A percentile compares a stretch with the other conserved stretches of the same genome.
phyloP scores from a whole-genome alignment of 2,888 invertebrate genomes.

The Lepetodrilus schrolli region DNA sequence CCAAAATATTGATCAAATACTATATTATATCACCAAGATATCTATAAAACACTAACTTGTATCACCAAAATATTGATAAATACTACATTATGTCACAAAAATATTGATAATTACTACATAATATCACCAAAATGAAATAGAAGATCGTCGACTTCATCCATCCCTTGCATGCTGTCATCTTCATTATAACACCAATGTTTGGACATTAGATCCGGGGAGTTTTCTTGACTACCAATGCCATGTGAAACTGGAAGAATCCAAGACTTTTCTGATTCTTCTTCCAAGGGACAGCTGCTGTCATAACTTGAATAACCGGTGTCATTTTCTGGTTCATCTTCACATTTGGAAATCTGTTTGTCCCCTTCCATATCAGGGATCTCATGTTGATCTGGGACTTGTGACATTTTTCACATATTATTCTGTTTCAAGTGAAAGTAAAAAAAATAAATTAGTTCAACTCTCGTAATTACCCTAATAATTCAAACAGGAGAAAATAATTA shows the following conservation, averaged over 20 bases:
- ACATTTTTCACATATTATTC: too few species aligned
- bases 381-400: neutral
- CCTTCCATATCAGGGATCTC: neutral
- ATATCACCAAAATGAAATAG: constrained; percentile 62
- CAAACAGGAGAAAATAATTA: too few species aligned
- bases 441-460: too few species aligned
- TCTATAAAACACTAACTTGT: too few species aligned
- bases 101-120: too few species aligned
- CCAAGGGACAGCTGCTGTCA: constrained; percentile 24
- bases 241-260: too few species aligned
- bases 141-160: constrained; percentile 53
- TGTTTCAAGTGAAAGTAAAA: neutral
- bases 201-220: neutral
- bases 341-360: neutral
- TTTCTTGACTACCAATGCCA: neutral
- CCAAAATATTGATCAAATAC: neutral
- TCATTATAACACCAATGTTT: neutral
- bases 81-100: too few species aligned
- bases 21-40: neutral
- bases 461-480: too few species aligned
- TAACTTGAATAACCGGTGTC: constrained; percentile 30
- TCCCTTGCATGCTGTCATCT: constrained; percentile 36
- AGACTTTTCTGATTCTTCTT: constrained; percentile 8
- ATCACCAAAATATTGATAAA: too few species aligned
- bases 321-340: constrained; percentile 26